Evolutionary conservation across 2,113 vertebrate genomes (phyloP), one percentile per base, ranked within the genome.

Genomic region (Polypterus senegalus): DNA sequence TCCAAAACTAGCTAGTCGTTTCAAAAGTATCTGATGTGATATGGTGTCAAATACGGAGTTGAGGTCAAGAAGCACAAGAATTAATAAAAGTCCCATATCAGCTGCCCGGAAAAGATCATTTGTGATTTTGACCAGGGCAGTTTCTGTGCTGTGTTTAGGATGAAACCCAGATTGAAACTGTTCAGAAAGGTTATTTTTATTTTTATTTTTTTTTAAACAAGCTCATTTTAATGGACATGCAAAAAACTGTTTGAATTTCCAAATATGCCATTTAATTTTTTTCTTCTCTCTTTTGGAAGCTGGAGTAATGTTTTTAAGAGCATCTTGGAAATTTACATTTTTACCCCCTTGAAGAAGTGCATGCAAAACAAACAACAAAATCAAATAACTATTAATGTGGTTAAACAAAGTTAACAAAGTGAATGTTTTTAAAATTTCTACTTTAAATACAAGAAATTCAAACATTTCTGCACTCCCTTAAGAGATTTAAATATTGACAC

Each of bases 141-240:
- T 27, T 27, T 27, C 27, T 27, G 27, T 27, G 27, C 27, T 27
- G 27, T 27, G 27, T 27, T 27, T 27, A 27, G 27, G 27, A 27
- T 27, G 27, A 27, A 27, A 27, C 27, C 27, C 27, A 27, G 27
- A 27, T 27, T 27, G 27, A 27, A 27, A 27, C 27, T 27, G 27
- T 27, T 27, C 27, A 27, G 2, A 27, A 27, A 27, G 27, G 27
- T n/a, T n/a, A n/a, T n/a, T n/a, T n/a, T n/a, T n/a, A n/a, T n/a
- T n/a, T n/a, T n/a, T n/a, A n/a, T n/a, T n/a, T n/a, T n/a, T n/a
- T n/a, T n/a, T 85, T 85, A 85, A 82, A 83, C 83, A 85, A 86
- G 83, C 80, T 83, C 79, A 78, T 62, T 80, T 88, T 88, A 86
- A 88, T 86, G 83, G 82, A 84, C 85, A 79, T 86, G 84, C 82